Conservation (phyloP, 1,140 invertebrate species). For the Drosophila setifemur region DNA sequence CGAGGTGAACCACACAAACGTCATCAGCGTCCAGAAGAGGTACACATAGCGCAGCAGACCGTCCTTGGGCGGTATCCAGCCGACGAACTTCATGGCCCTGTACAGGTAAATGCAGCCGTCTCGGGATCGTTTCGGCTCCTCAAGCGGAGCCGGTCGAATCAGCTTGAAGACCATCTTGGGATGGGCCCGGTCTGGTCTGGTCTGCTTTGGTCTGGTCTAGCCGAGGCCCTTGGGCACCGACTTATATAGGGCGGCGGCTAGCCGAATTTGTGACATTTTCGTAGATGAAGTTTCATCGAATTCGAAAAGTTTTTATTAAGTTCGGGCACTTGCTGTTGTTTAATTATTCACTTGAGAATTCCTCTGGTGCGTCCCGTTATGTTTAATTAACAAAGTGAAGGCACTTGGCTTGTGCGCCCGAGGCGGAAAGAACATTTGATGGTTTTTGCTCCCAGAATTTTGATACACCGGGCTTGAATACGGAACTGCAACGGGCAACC, state of each 20-base stretch:
- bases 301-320: conserved; percentile 55
- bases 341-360: conserved; percentile 72
- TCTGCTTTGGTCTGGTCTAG: background rate
- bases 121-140: conserved; percentile 29
- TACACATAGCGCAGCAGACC: conserved; percentile 52
- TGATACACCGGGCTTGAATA: conserved; percentile 6
- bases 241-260: conserved; percentile 42
- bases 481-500: conserved; percentile 8
- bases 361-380: conserved; percentile 37
- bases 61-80: conserved; percentile 52
- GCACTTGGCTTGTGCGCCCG: background rate
- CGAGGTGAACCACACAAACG: conserved; percentile 51
- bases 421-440: conserved; percentile 6
- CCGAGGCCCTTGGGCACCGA: background rate
- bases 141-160: conserved; percentile 51
- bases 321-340: conserved; percentile 40
- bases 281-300: conserved; percentile 40
- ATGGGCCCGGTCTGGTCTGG: background rate
- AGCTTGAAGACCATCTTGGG: conserved; percentile 54
- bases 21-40: conserved; percentile 45
- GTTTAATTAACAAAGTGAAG: conserved; percentile 58
- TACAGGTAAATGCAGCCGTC: conserved; percentile 65
- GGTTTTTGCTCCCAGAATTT: background rate
- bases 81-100: conserved; percentile 60
- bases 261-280: conserved; percentile 19